Evolutionary conservation across 2,113 vertebrate genomes (phyloP), one percentile per base, ranked within the genome.

Genomic region (Gallinago jamesoni): DNA sequence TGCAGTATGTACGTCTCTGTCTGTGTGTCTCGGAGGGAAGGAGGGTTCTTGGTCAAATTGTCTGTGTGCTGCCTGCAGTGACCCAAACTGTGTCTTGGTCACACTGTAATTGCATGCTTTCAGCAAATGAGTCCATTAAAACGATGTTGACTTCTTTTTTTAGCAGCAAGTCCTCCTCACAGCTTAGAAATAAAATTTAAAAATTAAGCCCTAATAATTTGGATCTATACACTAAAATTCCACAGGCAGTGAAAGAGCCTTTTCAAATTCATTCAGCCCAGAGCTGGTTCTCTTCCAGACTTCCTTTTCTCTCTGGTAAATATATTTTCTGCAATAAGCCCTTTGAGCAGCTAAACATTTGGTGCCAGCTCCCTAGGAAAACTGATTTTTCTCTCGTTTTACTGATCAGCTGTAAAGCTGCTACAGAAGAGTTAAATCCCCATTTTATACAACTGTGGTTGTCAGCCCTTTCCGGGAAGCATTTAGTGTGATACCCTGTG

Each of bases 291-390:
- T 76, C 50, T 93, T 89, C 89, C 94, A 94, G 87, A n/a, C 24
- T 30, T 94, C 31, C 63, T 82, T 84, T 96, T 72, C 84, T 84
- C 33, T 67, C 64, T 45, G 88, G 73, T 76, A 89, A 95, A 94
- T 87, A 27, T 31, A 47, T 87, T 91, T 91, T n/a, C 80, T 70
- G 87, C 73, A 90, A 10, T 64, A 74, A 94, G 39, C 47, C 67
- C 43, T 81, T 81, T 95, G 41, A 89, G 60, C 78, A 84, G 79
- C 67, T 74, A 21, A 87, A 73, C n/a, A 55, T 83, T 72, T 69
- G 69, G 55, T 84, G 83, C 41, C 59, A 91, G 27, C 28, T 67
- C 68, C 62, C 79, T 19, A 35, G 84, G 22, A 84, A 89, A 91
- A 50, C 14, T 45, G 77, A 4, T 55, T 92, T 89, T 79, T 52